Conservation (phyloP, 1,140 invertebrate species). For the Antheraea mylitta region DNA sequence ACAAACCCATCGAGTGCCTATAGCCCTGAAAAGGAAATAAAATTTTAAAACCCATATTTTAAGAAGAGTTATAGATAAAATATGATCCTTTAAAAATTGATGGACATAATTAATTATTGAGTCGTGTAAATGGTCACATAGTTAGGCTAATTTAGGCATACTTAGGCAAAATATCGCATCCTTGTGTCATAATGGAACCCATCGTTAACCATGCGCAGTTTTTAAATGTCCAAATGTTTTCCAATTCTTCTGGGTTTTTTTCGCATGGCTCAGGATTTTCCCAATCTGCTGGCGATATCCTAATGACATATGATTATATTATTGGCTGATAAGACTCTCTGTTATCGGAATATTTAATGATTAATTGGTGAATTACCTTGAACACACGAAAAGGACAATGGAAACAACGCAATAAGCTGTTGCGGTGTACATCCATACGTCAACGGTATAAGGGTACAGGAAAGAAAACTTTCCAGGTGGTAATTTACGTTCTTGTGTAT, state of each 20-base stretch:
- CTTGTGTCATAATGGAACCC: slow-evolving; percentile 89
- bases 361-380: slow-evolving; percentile 79
- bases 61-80: neutral
- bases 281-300: slow-evolving; percentile 94
- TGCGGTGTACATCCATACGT: slow-evolving; percentile 92
- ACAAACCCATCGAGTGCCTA: slow-evolving; percentile 87
- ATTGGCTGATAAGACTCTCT: neutral
- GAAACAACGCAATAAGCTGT: slow-evolving; percentile 90
- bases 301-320: slow-evolving; percentile 44
- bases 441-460: slow-evolving; percentile 88
- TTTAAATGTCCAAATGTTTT: slow-evolving; percentile 88
- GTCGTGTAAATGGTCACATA: too few relatives aligned
- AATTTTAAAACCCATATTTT: neutral
- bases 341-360: neutral
- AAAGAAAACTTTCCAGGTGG: slow-evolving; percentile 88
- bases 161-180: slow-evolving; percentile 90
- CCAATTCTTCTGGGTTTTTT: slow-evolving; percentile 86
- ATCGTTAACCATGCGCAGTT: slow-evolving; percentile 89
- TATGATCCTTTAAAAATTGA: too few relatives aligned
- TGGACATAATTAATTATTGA: too few relatives aligned
- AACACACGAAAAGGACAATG: slow-evolving; percentile 87
- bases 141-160: slow-evolving; percentile 45
- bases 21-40: slow-evolving; percentile 75
- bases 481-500: slow-evolving; percentile 84
- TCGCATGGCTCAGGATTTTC: slow-evolving; percentile 92